Evolutionary conservation across 2,797 vertebrate species (phyloP).

Genomic region (Phataginus tricuspis): DNA sequence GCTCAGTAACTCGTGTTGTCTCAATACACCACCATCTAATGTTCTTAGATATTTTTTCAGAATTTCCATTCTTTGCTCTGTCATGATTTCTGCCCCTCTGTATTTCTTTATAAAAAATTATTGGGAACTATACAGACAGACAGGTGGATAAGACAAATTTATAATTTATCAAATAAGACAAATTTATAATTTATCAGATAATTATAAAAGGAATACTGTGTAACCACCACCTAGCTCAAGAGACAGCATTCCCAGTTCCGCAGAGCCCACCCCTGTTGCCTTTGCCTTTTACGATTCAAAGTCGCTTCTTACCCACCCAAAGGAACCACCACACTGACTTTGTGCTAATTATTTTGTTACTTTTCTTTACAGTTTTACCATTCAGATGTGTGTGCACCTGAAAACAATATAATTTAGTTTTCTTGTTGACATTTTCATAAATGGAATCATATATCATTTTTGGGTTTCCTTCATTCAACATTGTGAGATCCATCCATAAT

Average conservation of each 20-base stretch:
- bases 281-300: accelerated
- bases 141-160: neutral
- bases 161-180: neutral
- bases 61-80: neutral
- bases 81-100: neutral
- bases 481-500: neutral
- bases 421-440: neutral
- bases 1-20: neutral
- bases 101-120: neutral
- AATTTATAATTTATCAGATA: neutral
- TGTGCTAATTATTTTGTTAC: neutral
- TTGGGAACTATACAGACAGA: neutral
- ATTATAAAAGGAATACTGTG: neutral
- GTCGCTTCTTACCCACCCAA: neutral
- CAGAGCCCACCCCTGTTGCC: accelerated
- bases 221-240: neutral
- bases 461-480: neutral
- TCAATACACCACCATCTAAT: neutral
- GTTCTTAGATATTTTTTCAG: neutral
- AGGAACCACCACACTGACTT: neutral
- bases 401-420: neutral
- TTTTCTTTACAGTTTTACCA: neutral
- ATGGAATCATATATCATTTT: neutral
- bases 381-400: neutral
- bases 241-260: neutral